phyloP scores from a whole-genome alignment of 2,797 vertebrate genomes.

The Rhincodon typus region DNA sequence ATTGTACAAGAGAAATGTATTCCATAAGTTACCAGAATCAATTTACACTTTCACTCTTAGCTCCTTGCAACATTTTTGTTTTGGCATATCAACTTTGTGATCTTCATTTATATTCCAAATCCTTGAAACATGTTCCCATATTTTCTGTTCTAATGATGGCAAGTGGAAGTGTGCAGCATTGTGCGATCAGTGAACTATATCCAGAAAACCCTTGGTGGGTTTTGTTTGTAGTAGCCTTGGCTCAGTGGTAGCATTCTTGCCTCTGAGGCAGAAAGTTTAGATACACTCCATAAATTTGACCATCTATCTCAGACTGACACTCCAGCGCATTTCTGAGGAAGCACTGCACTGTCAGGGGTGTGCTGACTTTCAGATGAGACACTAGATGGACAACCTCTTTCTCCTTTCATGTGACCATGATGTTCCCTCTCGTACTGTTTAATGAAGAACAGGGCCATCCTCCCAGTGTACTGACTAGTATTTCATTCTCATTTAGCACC shows the following conservation, averaged over 20 bases:
- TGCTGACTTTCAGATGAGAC: not conserved
- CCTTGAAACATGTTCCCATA: not conserved
- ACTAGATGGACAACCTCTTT: not conserved
- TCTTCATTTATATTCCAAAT: not conserved
- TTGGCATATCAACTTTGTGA: not conserved
- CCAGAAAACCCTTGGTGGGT: no score
- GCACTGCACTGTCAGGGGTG: not conserved
- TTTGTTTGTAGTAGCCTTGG: not conserved
- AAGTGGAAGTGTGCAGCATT: no score
- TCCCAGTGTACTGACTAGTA: not conserved
- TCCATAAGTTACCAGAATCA: not conserved
- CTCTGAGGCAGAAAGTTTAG: not conserved
- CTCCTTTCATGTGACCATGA: not conserved
- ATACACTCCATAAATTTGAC: not conserved
- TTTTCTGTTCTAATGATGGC: not conserved
- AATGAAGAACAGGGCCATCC: not conserved
- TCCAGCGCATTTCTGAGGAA: not conserved
- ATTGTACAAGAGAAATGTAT: not conserved
- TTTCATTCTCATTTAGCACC: not conserved
- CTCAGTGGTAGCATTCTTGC: not conserved
- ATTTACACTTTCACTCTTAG: not conserved
- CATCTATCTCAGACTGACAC: not conserved
- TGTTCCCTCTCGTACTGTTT: not conserved
- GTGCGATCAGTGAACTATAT: no score
- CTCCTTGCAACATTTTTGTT: not conserved